Evolutionary conservation across 2,113 vertebrate species (phyloP), one percentile per base, ranked within the genome.

Genomic region (Neogale vison): DNA sequence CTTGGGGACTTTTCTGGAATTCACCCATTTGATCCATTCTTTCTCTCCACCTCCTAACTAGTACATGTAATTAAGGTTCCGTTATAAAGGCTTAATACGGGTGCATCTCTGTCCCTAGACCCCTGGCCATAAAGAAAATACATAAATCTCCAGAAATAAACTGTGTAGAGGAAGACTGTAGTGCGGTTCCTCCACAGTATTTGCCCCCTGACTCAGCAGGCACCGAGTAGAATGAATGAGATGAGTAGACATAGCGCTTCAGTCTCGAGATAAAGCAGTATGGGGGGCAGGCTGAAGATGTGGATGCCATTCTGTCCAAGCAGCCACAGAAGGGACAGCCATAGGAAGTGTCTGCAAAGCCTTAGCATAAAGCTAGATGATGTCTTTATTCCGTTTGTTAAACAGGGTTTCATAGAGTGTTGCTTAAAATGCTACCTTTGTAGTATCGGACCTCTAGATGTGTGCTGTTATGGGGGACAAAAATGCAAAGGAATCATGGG

Each of bases 261-360:
- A 23, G 21, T 39, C 14, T 71, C 17, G 26, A 52, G 17, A 42
- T 11, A n/a, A 34, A 47, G 61, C 71, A 59, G 23, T 36, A 47
- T 11, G 36, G 42, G 9, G 10, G 63, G 31, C 50, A 45, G 36
- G 13, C 17, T 26, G 8, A 23, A 69, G 80, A 29, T 36, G 21
- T 4, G n/a, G 80, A 8, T 14, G 47, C 23, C 29, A 5, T n/a
- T n/a, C 14, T 1, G 63, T 34, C 63, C 31, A 34, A 10, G 34
- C 18, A 2, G 34, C 72, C 50, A 14, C 34, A 24, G 71, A 45
- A 47, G 1, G 1, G 10, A 17, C 17, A n/a, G 9, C 47, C 15
- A 1, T 4, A 1, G 0, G 3, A 2, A 69, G 3, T 20, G 34
- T 12, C 39, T 18, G 39, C 31, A 79, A 52, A 76, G n/a, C 31